Evolutionary conservation across 2,113 vertebrate species (phyloP).

Genomic region (Muntiacus reevesi): DNA sequence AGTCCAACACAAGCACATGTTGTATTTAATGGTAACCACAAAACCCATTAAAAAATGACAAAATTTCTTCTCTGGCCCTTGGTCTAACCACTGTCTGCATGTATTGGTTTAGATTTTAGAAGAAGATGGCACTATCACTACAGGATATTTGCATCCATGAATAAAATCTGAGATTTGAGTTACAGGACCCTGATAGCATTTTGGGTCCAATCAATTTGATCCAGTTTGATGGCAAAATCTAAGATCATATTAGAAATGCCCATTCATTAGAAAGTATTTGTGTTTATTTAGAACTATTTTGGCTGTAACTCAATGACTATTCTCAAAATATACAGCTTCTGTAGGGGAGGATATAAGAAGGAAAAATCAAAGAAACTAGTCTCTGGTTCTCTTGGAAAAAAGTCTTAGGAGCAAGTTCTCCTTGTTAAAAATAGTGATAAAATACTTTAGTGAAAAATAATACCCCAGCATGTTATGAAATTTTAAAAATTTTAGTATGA

Average conservation of each 20-base stretch:
- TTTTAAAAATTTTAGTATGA: not conserved
- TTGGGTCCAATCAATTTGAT: not conserved
- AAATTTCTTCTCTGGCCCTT: not conserved
- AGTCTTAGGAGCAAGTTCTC: not conserved
- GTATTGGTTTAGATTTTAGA: not conserved
- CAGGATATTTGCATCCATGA: fast-evolving
- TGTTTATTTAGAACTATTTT: not conserved
- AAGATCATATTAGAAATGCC: not conserved
- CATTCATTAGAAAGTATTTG: not conserved
- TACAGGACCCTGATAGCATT: not conserved
- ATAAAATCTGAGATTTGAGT: not conserved
- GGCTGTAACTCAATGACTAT: not conserved
- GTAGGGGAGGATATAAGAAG: not conserved
- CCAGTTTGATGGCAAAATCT: not conserved
- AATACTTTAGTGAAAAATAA: not conserved
- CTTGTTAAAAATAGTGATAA: not conserved
- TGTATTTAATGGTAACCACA: not conserved
- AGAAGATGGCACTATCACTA: not conserved
- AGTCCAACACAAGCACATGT: not conserved
- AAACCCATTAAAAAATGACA: not conserved
- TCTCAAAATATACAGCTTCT: not conserved
- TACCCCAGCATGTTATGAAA: not conserved
- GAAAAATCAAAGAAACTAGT: not conserved
- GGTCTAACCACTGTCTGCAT: not conserved
- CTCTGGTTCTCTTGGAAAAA: not conserved